Evolutionary conservation across 2,888 invertebrate species (phyloP).

Genomic region (Cyclophora albipunctata): DNA sequence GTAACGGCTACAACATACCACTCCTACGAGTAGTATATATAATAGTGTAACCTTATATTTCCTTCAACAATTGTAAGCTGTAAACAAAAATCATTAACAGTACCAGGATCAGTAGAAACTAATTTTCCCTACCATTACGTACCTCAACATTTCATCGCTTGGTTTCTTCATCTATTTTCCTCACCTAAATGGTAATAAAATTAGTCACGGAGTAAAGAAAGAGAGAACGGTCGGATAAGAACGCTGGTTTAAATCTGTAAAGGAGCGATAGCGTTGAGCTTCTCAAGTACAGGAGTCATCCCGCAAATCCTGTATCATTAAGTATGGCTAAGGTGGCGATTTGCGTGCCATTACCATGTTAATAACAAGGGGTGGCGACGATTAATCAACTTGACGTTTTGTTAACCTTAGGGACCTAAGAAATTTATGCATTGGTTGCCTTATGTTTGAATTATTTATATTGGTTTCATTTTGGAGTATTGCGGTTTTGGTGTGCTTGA

Average conservation of each 20-base stretch:
- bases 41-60: too few species aligned
- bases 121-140: too few species aligned
- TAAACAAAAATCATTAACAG: too few species aligned
- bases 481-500: neutral
- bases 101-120: too few species aligned
- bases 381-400: constrained; percentile 72
- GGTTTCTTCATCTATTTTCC: too few species aligned
- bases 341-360: constrained; percentile 73
- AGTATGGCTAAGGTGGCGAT: constrained; percentile 73
- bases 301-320: constrained; percentile 70
- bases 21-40: too few species aligned
- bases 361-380: constrained; percentile 67
- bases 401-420: constrained; percentile 18
- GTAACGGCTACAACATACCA: too few species aligned
- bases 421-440: constrained; percentile 69
- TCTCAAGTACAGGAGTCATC: constrained; percentile 50
- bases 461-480: neutral
- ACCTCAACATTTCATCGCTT: too few species aligned
- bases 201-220: too few species aligned
- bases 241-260: constrained; percentile 26
- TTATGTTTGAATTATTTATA: constrained; percentile 10
- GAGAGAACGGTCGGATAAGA: too few species aligned
- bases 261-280: constrained; percentile 47
- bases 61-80: too few species aligned
- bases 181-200: too few species aligned